These are phyloP conservation scores for Pogonomyrmex californicus DNA, from an alignment of 1,140 invertebrate genomes.

Conservation along the genomic window DNA sequence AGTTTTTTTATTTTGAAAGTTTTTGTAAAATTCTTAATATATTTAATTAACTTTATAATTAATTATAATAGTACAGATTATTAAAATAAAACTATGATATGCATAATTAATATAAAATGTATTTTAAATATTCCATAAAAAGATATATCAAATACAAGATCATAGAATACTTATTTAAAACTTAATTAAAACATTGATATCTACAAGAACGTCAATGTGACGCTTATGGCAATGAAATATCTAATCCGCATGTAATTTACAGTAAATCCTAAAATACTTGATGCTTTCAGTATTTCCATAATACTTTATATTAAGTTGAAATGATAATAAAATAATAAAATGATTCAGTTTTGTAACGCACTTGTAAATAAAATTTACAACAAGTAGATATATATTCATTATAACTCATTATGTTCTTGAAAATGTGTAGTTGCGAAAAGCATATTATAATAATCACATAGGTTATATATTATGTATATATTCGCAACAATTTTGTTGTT, in stretches of 20 bases:
- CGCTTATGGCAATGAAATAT: not conserved
- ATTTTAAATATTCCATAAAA: constrained; percentile 84
- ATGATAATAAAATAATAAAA: too few species aligned
- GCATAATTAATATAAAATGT: constrained; percentile 80
- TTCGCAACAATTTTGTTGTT: constrained; percentile 48
- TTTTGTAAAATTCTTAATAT: not conserved
- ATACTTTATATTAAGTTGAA: constrained; percentile 33
- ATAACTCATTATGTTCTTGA: not conserved
- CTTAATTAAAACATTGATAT: constrained; percentile 83
- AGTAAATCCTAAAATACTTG: not conserved
- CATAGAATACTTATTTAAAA: constrained; percentile 69
- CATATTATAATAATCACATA: constrained; percentile 37
- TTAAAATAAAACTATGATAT: constrained; percentile 17
- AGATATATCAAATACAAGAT: constrained; percentile 80
- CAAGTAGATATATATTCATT: constrained; percentile 4
- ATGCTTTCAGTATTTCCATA: not conserved
- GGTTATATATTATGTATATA: not conserved
- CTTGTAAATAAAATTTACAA: constrained; percentile 43
- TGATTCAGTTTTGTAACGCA: constrained; percentile 39
- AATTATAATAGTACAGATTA: not conserved
- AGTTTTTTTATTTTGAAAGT: not conserved
- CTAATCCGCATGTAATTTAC: constrained; percentile 20
- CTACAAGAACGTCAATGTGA: constrained; percentile 70
- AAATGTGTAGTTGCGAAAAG: not conserved
- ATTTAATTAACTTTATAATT: not conserved